A percentile compares a stretch with the other conserved stretches of the same genome.
Evolutionary conservation across 2,113 vertebrate species (phyloP).

Genomic region (human): GRCh38 chr7:96440001-96440500

Average conservation of each 20-base stretch:
- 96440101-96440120: background rate
- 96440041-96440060: background rate
- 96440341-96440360: background rate
- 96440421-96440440: background rate
- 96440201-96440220: background rate
- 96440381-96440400: background rate
- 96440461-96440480: background rate
- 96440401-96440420: background rate
- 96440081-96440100: background rate
- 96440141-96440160: background rate
- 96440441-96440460: background rate
- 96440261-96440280: background rate
- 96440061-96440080: background rate
- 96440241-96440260: constrained; percentile 17
- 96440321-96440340: background rate
- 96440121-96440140: background rate
- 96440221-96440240: background rate
- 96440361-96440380: background rate
- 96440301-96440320: background rate
- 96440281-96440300: background rate
- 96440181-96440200: constrained; percentile 22
- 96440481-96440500: background rate
- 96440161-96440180: constrained; percentile 23
- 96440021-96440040: background rate
- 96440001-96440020: background rate